These are phyloP conservation scores for Phorcus lineatus DNA, from an alignment of 2,888 invertebrate species.

Conservation along the genomic window DNA sequence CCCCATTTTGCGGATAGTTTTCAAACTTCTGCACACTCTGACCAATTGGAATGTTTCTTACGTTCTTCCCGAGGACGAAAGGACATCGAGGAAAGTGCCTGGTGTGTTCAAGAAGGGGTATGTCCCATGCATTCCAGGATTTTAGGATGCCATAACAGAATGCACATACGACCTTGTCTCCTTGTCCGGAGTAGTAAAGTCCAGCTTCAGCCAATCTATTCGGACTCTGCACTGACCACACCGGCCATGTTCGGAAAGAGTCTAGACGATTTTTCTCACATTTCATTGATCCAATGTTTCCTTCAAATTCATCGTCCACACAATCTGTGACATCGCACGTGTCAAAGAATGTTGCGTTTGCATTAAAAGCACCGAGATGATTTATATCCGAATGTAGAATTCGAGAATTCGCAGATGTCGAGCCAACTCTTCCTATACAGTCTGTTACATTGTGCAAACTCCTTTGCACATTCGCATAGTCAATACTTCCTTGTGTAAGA, in stretches of 20 bases:
- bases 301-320: not conserved
- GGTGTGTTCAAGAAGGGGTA: constrained; percentile 94
- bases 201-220: constrained; percentile 87
- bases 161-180: constrained; percentile 92
- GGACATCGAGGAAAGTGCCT: constrained; percentile 90
- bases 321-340: too few relatives aligned
- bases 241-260: not conserved
- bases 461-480: too few relatives aligned
- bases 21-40: not conserved
- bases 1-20: not conserved
- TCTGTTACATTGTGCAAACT: too few relatives aligned
- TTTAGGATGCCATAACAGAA: constrained; percentile 93
- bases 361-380: too few relatives aligned
- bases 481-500: too few relatives aligned
- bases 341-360: too few relatives aligned
- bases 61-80: constrained; percentile 78
- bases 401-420: too few relatives aligned
- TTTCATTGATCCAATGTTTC: not conserved
- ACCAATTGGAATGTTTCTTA: constrained; percentile 22
- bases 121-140: constrained; percentile 91
- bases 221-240: constrained; percentile 13
- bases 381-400: too few relatives aligned
- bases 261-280: not conserved
- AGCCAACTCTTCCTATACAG: too few relatives aligned
- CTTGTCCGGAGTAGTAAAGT: constrained; percentile 85